Evolutionary conservation across 2,888 invertebrate species (phyloP).

Genomic region (Hypselothyrea guttata): DNA sequence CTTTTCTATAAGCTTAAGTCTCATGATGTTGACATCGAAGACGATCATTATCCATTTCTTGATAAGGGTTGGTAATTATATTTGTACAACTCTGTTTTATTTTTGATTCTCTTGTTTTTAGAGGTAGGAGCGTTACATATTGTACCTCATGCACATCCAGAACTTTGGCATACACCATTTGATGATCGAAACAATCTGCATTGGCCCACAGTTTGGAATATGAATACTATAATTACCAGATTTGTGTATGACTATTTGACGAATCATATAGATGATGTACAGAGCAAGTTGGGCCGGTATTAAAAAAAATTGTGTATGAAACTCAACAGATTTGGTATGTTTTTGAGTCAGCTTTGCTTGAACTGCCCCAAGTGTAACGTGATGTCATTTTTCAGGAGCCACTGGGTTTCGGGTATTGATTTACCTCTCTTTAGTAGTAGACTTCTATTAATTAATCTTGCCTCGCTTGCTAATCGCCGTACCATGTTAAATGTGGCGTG

Average conservation of each 20-base stretch:
- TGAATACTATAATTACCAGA: constrained; percentile 33
- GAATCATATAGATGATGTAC: constrained; percentile 1
- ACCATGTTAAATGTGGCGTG: too few relatives aligned
- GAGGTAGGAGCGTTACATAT: constrained; percentile 89
- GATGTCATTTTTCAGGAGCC: too few relatives aligned
- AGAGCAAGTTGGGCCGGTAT: too few relatives aligned
- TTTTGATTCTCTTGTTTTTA: background rate
- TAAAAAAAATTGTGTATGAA: too few relatives aligned
- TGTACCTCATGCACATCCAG: constrained; percentile 95
- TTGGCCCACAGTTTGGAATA: constrained; percentile 50
- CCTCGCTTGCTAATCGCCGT: too few relatives aligned
- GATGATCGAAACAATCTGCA: constrained; percentile 85
- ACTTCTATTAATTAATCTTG: too few relatives aligned
- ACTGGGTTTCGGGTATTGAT: too few relatives aligned
- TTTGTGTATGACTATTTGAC: constrained; percentile 38
- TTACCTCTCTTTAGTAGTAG: too few relatives aligned
- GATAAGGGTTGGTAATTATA: constrained; percentile 73
- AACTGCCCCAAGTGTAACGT: too few relatives aligned
- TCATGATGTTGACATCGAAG: constrained; percentile 89
- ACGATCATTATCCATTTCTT: constrained; percentile 94
- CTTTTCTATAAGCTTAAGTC: constrained; percentile 86
- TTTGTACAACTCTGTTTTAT: background rate
- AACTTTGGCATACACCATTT: constrained; percentile 91
- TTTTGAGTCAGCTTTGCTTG: too few relatives aligned
- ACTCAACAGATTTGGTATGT: too few relatives aligned